Base-by-base conservation (phyloP, 2,888 invertebrate species). In the Diloba caeruleocephala region DNA sequence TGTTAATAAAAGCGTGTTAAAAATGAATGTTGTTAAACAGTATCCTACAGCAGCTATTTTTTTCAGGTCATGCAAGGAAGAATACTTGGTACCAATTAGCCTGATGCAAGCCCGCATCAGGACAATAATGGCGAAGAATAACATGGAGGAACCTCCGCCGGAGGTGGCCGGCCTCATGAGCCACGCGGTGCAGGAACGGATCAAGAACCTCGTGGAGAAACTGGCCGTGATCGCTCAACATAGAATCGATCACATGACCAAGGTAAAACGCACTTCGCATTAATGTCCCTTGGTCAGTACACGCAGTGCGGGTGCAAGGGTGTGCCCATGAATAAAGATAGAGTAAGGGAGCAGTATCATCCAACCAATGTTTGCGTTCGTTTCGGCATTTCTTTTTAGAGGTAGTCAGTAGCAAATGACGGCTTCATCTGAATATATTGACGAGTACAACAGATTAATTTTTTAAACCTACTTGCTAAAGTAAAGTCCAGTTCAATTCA, bases 201-300 rank as follows among this genome's bases (percentile, higher is more conserved):
- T 99, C 66, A 97, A 98, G 90, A 97, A 96, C 86, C 89, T 99
- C 68, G 94, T 99, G 37, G 98, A 98, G 91, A 98, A 98, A 89
- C 94, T 99, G 73, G 97, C 98, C 41, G 96, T 97, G 71, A 97
- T 98, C 81, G 98, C 99, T 1, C 99, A 99, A 88, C 99, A 99
- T 93, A 95, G 99, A 81, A 96, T 98, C 87, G 99, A 99, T 92
- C 95, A 97, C 76, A 95, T 98, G 2, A 79, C 85, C 81, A 98
- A 98, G 95, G 97, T 97, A 39, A 50, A 7, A 4, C 5, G 7
- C 6, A 17, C 17, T 17, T 3, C 5, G 2, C 5, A 17, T 17
- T 5, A 3, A 3, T 17, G 17, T 3, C 17, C 3, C 17, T 17
- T 17, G 17, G 17, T 5, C 3, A 17, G 2, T 5, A 17, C 5